Evolutionary conservation across 2,888 invertebrate species (phyloP).

Genomic region (Aelia acuminata): DNA sequence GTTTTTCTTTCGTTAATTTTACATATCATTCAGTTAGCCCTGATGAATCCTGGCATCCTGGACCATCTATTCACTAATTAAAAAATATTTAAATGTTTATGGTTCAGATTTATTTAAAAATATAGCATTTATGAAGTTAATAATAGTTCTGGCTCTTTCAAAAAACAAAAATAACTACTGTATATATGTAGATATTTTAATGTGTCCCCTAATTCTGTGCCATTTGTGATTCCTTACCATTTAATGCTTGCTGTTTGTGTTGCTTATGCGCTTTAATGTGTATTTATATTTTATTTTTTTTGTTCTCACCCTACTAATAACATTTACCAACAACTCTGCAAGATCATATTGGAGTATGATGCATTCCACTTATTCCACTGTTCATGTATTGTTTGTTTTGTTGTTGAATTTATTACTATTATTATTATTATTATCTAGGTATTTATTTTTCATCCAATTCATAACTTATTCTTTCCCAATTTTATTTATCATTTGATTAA

Average conservation of each 20-base stretch:
- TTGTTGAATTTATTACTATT: no score
- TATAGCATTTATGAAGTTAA: neutral
- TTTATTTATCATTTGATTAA: slow-evolving; percentile 17
- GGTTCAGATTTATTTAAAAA: neutral
- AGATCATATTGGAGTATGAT: slow-evolving; percentile 57
- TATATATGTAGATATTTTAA: slow-evolving; percentile 11
- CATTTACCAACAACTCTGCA: slow-evolving; percentile 63
- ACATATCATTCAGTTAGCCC: no score
- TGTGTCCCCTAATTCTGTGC: neutral
- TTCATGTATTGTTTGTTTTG: slow-evolving; percentile 54
- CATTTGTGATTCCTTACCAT: slow-evolving; percentile 39
- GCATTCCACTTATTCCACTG: slow-evolving; percentile 37
- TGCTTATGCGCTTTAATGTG: slow-evolving; percentile 58
- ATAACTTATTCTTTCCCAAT: neutral
- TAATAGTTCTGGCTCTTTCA: slow-evolving; percentile 43
- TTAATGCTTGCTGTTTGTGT: slow-evolving; percentile 59
- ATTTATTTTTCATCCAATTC: neutral
- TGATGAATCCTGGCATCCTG: no score
- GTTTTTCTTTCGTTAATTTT: no score
- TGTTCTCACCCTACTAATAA: slow-evolving; percentile 54
- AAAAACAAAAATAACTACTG: neutral
- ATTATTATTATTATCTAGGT: no score
- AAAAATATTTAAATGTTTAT: neutral
- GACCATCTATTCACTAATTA: no score
- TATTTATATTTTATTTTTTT: no score